A percentile compares a stretch with the other conserved stretches of the same genome.
These are phyloP conservation scores for Percopsis omiscomaycus DNA, from an alignment of 2,797 vertebrate species.

Conservation along the genomic window DNA sequence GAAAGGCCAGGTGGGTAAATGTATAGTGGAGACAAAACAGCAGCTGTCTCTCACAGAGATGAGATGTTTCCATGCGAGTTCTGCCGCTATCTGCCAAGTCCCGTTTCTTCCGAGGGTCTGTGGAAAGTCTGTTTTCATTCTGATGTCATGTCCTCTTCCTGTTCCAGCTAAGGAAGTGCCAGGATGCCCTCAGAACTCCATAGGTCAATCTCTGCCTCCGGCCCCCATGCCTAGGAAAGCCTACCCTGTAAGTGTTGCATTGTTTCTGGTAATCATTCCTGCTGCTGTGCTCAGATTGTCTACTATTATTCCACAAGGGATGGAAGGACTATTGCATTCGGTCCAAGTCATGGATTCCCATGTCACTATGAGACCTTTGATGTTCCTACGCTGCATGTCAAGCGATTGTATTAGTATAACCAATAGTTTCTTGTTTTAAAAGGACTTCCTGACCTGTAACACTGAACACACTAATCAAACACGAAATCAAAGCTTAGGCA, in stretches of 20 bases:
- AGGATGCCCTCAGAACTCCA: constrained; percentile 77
- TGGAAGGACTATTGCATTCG: constrained; percentile 3
- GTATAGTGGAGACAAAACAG: constrained; percentile 24
- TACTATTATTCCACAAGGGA: background rate
- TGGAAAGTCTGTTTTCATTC: constrained; percentile 49
- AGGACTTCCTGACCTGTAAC: constrained; percentile 35
- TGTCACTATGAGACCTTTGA: background rate
- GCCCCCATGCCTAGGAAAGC: constrained; percentile 90
- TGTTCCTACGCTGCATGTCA: background rate
- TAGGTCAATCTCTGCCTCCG: constrained; percentile 81
- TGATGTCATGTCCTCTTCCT: constrained; percentile 70
- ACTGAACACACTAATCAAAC: background rate
- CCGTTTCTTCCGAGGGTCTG: constrained; percentile 29
- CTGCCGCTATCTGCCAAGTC: constrained; percentile 24
- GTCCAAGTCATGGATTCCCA: constrained; percentile 13
- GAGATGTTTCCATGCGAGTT: background rate
- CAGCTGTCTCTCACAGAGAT: constrained; percentile 11
- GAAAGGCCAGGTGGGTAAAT: constrained; percentile 81
- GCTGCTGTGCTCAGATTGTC: constrained; percentile 1
- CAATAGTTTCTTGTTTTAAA: constrained; percentile 11
- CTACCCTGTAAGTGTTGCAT: constrained; percentile 81
- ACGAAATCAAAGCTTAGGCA: no score
- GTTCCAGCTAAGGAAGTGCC: constrained; percentile 81
- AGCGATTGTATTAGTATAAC: constrained; percentile 36
- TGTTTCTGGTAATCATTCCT: background rate